Evolutionary conservation across 2,888 invertebrate genomes (phyloP).

Genomic region (Nudaria mundana): DNA sequence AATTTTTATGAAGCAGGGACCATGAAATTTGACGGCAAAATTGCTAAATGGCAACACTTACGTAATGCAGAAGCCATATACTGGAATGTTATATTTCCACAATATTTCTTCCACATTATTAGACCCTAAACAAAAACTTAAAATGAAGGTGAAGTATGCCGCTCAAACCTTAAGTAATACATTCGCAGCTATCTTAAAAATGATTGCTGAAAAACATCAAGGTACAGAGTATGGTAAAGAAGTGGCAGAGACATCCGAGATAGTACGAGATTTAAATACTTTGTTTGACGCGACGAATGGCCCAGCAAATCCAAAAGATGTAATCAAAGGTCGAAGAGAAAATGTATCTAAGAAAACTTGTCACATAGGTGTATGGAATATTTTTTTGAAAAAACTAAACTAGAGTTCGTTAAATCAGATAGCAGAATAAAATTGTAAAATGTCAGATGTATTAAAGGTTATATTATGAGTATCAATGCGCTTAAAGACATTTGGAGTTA

Average conservation of each 20-base stretch:
- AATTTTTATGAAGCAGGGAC: conserved; percentile 8
- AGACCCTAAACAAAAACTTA: conserved; percentile 10
- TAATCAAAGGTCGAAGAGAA: conserved; percentile 14
- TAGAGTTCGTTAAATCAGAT: no score
- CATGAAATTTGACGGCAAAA: conserved; percentile 8
- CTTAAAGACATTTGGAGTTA: no score
- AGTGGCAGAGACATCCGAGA: conserved; percentile 3
- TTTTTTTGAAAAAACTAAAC: no score
- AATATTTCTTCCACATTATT: conserved; percentile 15
- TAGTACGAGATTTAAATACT: conserved; percentile 11
- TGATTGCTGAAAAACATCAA: conserved; percentile 3
- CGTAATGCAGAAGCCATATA: conserved; percentile 11
- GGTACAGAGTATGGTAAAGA: neutral
- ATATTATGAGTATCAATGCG: no score
- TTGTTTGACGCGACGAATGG: conserved; percentile 26
- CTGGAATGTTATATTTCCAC: conserved; percentile 7
- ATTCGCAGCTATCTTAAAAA: conserved; percentile 18
- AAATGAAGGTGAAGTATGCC: conserved; percentile 26
- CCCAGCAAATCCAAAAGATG: conserved; percentile 16
- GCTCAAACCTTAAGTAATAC: conserved; percentile 24
- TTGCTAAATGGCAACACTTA: conserved; percentile 16
- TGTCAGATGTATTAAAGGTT: no score
- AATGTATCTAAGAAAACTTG: conserved; percentile 5
- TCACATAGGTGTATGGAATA: conserved; percentile 4
- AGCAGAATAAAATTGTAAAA: no score